Conservation (phyloP, 2,113 vertebrate species). For the Rostratula benghalensis region DNA sequence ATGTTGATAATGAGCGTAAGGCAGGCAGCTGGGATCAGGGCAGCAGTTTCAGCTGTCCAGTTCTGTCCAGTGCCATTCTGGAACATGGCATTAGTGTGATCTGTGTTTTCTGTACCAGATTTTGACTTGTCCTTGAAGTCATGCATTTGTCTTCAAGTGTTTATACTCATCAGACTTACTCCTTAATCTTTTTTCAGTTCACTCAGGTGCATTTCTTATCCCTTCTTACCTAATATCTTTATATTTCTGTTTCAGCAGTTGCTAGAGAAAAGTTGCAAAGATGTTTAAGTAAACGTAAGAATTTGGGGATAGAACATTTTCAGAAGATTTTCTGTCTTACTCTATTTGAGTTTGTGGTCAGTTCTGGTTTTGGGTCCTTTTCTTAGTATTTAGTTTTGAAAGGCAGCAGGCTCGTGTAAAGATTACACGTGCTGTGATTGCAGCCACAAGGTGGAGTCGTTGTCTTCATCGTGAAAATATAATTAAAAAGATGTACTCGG, state of each 20-base stretch:
- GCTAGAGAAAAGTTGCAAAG: background rate
- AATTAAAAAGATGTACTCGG: accelerated
- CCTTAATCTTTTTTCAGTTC: background rate
- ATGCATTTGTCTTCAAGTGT: background rate
- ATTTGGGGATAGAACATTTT: background rate
- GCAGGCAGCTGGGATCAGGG: background rate
- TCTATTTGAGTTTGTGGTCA: background rate
- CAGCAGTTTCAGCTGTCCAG: background rate
- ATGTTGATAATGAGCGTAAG: background rate
- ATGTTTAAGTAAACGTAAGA: background rate
- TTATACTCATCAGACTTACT: background rate
- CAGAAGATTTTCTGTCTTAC: background rate
- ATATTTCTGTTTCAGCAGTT: background rate
- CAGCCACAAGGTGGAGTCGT: constrained; percentile 64
- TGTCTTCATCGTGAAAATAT: background rate
- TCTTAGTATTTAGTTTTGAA: background rate
- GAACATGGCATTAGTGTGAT: background rate
- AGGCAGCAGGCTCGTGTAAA: background rate
- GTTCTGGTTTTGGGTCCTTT: background rate
- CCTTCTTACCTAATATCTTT: background rate
- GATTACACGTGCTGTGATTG: background rate
- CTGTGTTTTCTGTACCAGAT: background rate
- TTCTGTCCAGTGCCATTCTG: background rate
- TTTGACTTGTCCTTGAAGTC: background rate
- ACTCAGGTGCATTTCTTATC: background rate